phyloP scores from a whole-genome alignment of 2,113 vertebrate genomes.

The Paradisaea rubra region DNA sequence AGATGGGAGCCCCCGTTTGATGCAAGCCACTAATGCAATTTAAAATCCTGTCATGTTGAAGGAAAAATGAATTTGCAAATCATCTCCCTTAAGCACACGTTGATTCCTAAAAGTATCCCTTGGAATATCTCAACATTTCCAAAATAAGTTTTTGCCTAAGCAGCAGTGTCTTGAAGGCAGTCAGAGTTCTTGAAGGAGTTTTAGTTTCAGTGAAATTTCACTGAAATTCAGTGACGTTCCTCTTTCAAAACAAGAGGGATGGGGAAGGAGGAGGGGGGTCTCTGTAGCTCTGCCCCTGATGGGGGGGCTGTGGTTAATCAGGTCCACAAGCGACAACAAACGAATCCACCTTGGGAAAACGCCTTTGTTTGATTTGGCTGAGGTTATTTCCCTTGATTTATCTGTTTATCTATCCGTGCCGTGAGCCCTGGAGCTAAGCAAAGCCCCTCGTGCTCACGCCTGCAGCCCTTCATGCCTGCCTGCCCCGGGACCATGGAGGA shows the following conservation, averaged over 20 bases:
- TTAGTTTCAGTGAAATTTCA: not conserved
- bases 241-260: not conserved
- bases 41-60: not conserved
- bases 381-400: not conserved
- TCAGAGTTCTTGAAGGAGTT: not conserved
- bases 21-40: not conserved
- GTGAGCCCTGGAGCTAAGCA: not conserved
- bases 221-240: not conserved
- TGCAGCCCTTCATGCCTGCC: not conserved
- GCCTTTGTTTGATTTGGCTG: not conserved
- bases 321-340: not conserved
- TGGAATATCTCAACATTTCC: not conserved
- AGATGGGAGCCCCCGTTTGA: not conserved
- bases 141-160: not conserved
- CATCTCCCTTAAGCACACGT: not conserved
- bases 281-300: not conserved
- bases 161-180: not conserved
- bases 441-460: not conserved
- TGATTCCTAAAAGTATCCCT: not conserved
- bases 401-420: not conserved
- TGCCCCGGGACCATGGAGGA: not conserved
- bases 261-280: not conserved
- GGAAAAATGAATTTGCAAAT: not conserved
- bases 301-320: not conserved
- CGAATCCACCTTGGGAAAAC: rapidly evolving